phyloP scores from a whole-genome alignment of 2,888 invertebrate species.

The Pyrrhosoma nymphula region DNA sequence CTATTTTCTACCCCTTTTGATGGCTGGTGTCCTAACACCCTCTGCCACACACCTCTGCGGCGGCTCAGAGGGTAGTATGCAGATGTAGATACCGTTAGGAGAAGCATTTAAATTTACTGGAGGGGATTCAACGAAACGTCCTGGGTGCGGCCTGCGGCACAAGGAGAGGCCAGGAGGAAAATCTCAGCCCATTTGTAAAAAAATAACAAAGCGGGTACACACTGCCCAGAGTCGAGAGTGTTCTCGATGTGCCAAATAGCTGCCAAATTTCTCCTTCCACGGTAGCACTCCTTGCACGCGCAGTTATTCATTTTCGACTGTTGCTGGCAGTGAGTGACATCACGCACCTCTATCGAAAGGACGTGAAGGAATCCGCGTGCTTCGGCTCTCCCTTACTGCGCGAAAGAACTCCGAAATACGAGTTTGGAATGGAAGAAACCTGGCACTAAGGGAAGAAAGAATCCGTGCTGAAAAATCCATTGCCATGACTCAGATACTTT shows the following conservation, averaged over 20 bases:
- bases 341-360: slow-evolving; percentile 40
- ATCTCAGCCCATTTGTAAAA: not conserved
- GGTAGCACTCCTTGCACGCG: not conserved
- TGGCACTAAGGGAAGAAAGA: not conserved
- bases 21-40: too few species aligned
- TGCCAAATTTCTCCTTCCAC: not conserved
- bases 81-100: too few species aligned
- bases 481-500: not conserved
- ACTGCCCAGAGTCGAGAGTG: not conserved
- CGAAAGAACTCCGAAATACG: not conserved
- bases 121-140: not conserved
- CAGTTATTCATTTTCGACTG: slow-evolving; percentile 50
- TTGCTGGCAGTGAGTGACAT: slow-evolving; percentile 56
- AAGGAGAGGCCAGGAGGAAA: not conserved
- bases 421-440: not conserved
- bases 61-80: too few species aligned
- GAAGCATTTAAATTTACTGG: not conserved
- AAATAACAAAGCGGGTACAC: not conserved
- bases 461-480: not conserved
- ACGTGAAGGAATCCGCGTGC: slow-evolving; percentile 37
- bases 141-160: not conserved
- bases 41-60: too few species aligned
- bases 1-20: too few species aligned
- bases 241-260: not conserved
- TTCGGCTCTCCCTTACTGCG: not conserved